phyloP scores from a whole-genome alignment of 2,113 vertebrate species.

The Lepus europaeus region DNA sequence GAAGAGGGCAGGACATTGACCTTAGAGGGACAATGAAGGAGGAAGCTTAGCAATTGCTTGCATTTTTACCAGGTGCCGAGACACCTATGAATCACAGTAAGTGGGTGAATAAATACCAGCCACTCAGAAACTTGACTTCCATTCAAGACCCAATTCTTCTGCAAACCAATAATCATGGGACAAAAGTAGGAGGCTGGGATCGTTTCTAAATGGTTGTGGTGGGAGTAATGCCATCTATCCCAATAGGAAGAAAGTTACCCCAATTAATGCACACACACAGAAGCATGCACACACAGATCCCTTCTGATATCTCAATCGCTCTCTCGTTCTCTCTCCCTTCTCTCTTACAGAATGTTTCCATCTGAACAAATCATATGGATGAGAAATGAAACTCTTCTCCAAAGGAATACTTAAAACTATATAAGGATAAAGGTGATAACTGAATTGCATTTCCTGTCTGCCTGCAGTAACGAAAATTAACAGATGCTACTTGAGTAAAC shows the following conservation, averaged over 20 bases:
- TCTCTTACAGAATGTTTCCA: neutral
- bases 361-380: neutral
- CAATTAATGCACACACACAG: neutral
- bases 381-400: constrained; percentile 25
- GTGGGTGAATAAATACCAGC: constrained; percentile 8
- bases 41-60: constrained; percentile 58
- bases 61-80: constrained; percentile 23
- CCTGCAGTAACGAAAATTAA: constrained; percentile 14
- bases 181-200: constrained; percentile 14
- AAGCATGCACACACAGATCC: too few relatives aligned
- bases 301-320: too few relatives aligned
- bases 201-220: constrained; percentile 48
- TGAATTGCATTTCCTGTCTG: constrained; percentile 49
- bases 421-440: constrained; percentile 1
- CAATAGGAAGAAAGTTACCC: neutral
- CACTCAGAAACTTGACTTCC: constrained; percentile 59
- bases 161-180: constrained; percentile 51
- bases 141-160: constrained; percentile 9
- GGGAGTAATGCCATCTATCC: neutral
- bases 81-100: constrained; percentile 54
- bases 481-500: constrained; percentile 24
- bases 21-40: constrained; percentile 43
- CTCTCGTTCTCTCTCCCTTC: neutral
- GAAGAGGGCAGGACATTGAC: neutral
- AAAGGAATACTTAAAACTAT: constrained; percentile 39